Evolutionary conservation across 2,797 vertebrate species (phyloP), one percentile per base, ranked within the genome.

Genomic region (Dipus sagitta): DNA sequence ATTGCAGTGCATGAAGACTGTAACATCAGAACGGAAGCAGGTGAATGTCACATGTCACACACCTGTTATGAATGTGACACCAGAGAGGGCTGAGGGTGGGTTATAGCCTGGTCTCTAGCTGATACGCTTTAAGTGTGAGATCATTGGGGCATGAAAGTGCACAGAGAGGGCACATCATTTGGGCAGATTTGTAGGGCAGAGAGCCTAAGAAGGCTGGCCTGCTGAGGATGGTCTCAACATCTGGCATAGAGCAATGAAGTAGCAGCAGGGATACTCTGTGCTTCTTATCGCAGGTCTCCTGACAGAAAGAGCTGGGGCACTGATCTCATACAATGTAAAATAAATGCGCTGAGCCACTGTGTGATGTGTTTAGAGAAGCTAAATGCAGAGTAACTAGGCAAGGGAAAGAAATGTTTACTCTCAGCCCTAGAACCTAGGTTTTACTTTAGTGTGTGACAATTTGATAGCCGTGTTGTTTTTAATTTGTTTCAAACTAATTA

Each of bases 141-240:
- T 79, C 3, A 0, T 0, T 14, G 80, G n/a, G 54, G 24, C 34
- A 5, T 2, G 4, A 3, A 18, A 58, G 54, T 10, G 30, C 2
- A 2, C 11, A 15, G n/a, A 74, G 58, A 32, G 34, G 18, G 42
- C 34, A 3, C 28, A 76, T 30, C 21, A n/a, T 24, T 11, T 1
- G 75, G 6, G 38, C 34, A 87, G 52, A 47, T 23, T 47, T 58
- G 62, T 1, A 7, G 32, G 11, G 9, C 2, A 3, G 70, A 5
- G n/a, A 0, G 3, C 18, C 3, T n/a, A 26, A 8, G 77, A 77
- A 47, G 17, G 9, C 34, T 60, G 0, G 17, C 67, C 23, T 23
- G 12, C 62, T 13, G 30, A 42, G 75, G 64, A 64, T 0, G 0
- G 6, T 18, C 12, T 1, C 30, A 0, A 6, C 67, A n/a, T 38